Conservation (phyloP, 2,888 invertebrate genomes). For the Cheilosia scutellata region DNA sequence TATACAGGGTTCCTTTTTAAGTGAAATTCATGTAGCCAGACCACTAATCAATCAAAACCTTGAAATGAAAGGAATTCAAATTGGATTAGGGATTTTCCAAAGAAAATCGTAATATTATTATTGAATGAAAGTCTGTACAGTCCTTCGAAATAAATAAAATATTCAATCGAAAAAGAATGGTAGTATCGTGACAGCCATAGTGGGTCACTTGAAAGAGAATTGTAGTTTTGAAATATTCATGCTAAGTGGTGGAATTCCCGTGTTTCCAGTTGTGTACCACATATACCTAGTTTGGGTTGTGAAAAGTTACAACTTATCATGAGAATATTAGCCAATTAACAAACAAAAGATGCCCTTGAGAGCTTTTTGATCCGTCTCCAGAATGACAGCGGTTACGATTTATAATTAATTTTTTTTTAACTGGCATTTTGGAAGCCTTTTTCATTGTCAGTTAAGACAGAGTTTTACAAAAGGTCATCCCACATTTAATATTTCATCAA, state of each 20-base stretch:
- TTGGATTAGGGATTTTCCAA: constrained; percentile 49
- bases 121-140: constrained; percentile 2
- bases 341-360: constrained; percentile 41
- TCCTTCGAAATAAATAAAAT: constrained; percentile 54
- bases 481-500: too few species aligned
- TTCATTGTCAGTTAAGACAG: too few species aligned
- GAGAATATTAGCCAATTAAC: constrained; percentile 37
- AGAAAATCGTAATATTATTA: constrained; percentile 1
- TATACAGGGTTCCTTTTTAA: not conserved
- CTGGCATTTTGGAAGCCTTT: not conserved
- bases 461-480: too few species aligned
- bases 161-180: constrained; percentile 32
- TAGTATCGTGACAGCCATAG: not conserved
- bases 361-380: constrained; percentile 35
- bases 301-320: constrained; percentile 48
- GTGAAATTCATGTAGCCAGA: constrained; percentile 10
- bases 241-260: constrained; percentile 11
- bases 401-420: constrained; percentile 7
- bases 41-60: constrained; percentile 67
- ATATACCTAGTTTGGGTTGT: constrained; percentile 3
- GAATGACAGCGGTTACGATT: constrained; percentile 28
- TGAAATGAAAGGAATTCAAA: constrained; percentile 64
- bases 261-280: not conserved
- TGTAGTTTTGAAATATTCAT: constrained; percentile 60
- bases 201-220: constrained; percentile 54